Percentiles rank a stretch among this genome's conserved stretches.
These are phyloP conservation scores for Notodonta ziczac DNA, from an alignment of 2,888 invertebrate species.

Conservation along the genomic window DNA sequence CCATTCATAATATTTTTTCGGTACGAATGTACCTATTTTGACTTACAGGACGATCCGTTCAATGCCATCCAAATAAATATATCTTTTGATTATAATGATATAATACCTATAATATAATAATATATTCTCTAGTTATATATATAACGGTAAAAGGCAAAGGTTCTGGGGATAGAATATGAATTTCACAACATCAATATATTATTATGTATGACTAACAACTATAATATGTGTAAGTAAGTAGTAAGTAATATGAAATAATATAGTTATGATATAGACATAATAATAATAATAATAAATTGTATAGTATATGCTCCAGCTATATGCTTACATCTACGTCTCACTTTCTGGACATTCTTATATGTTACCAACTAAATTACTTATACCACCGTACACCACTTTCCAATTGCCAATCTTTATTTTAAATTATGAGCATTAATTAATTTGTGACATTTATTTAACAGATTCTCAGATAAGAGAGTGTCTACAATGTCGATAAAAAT, in stretches of 20 bases:
- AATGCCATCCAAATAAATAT: slow-evolving; percentile 10
- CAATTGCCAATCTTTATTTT: slow-evolving; percentile 18
- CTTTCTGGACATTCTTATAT: slow-evolving; percentile 66
- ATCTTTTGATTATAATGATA: slow-evolving; percentile 6
- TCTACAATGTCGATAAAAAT: slow-evolving; percentile 6
- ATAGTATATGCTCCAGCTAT: slow-evolving; percentile 21
- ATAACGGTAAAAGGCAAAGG: slow-evolving; percentile 56
- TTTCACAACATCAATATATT: slow-evolving; percentile 51
- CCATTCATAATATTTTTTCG: no score
- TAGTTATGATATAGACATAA: slow-evolving; percentile 8
- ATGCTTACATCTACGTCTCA: slow-evolving; percentile 56
- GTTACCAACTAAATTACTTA: slow-evolving; percentile 41
- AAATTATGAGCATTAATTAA: slow-evolving; percentile 10
- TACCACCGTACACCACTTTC: slow-evolving; percentile 30
- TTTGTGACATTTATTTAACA: neutral
- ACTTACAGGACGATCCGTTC: neutral
- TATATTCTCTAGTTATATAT: slow-evolving; percentile 33
- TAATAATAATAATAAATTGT: slow-evolving; percentile 25
- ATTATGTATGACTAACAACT: slow-evolving; percentile 15
- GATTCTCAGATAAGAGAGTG: neutral
- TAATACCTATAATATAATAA: slow-evolving; percentile 1
- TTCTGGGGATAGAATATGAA: slow-evolving; percentile 48
- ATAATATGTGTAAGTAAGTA: slow-evolving; percentile 28
- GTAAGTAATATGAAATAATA: slow-evolving; percentile 8
- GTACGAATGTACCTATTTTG: neutral